These are phyloP conservation scores for Euplexia lucipara DNA, from an alignment of 2,888 invertebrate species.

Conservation along the genomic window DNA sequence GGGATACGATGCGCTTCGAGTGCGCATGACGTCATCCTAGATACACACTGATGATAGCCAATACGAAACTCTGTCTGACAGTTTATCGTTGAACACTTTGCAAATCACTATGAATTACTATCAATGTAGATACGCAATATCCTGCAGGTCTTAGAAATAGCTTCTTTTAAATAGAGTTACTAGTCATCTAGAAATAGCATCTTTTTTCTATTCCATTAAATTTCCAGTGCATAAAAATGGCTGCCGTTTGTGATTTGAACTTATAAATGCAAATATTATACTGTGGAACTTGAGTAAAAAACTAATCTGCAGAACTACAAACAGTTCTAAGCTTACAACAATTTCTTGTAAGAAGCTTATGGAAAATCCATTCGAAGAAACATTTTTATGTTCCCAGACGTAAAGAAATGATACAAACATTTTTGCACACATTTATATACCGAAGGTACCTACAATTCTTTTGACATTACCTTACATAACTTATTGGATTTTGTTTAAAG, in stretches of 20 bases:
- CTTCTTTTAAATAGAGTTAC: too few relatives aligned
- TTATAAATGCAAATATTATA: conserved; percentile 20
- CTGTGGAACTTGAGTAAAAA: conserved; percentile 12
- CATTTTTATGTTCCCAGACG: conserved; percentile 29
- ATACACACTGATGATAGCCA: too few relatives aligned
- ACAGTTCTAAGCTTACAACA: conserved; percentile 34
- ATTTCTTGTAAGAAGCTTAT: conserved; percentile 48
- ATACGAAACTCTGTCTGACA: too few relatives aligned
- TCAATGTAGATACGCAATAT: too few relatives aligned
- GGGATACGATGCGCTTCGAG: too few relatives aligned
- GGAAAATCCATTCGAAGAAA: conserved; percentile 28
- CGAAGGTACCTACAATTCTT: conserved; percentile 1
- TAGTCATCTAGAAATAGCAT: neutral
- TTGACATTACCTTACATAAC: too few relatives aligned
- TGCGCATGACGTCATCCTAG: too few relatives aligned
- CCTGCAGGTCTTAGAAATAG: too few relatives aligned
- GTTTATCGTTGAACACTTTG: too few relatives aligned
- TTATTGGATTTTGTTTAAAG: too few relatives aligned
- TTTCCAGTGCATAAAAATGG: neutral
- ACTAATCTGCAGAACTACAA: conserved; percentile 19
- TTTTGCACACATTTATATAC: conserved; percentile 10
- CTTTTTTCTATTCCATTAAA: neutral
- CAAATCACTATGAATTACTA: too few relatives aligned
- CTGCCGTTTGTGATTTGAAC: neutral
- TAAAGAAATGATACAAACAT: conserved; percentile 20